Evolutionary conservation across 2,888 invertebrate genomes (phyloP).

Genomic region (Noctua janthe): DNA sequence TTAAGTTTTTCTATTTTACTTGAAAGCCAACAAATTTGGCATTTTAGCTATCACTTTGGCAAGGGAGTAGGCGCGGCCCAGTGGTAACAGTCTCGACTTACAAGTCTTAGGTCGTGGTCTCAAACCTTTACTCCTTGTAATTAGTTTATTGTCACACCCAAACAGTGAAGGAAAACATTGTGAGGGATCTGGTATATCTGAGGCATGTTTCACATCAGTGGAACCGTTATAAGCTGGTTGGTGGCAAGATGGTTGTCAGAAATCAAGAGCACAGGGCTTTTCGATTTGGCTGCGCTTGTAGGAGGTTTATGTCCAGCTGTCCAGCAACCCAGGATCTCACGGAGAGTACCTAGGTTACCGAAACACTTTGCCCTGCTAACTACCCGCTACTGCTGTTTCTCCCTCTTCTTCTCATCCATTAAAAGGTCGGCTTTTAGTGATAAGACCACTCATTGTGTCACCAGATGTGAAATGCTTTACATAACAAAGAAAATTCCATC

Average conservation of each 20-base stretch:
- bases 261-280: neutral
- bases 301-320: neutral
- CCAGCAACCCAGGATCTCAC: neutral
- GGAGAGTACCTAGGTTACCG: neutral
- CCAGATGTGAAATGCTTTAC: no score
- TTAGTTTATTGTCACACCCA: neutral
- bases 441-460: no score
- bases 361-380: neutral
- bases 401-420: no score
- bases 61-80: no score
- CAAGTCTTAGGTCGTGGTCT: neutral
- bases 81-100: neutral
- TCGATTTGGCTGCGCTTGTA: neutral
- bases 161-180: neutral
- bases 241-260: neutral
- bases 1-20: no score
- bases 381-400: no score
- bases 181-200: neutral
- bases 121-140: neutral
- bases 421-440: no score
- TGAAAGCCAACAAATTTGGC: neutral
- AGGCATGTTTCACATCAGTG: neutral
- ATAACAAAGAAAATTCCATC: no score
- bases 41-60: neutral
- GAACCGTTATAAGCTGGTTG: neutral